Evolutionary conservation across 2,113 vertebrate genomes (phyloP).

Genomic region (Edolisoma coerulescens): DNA sequence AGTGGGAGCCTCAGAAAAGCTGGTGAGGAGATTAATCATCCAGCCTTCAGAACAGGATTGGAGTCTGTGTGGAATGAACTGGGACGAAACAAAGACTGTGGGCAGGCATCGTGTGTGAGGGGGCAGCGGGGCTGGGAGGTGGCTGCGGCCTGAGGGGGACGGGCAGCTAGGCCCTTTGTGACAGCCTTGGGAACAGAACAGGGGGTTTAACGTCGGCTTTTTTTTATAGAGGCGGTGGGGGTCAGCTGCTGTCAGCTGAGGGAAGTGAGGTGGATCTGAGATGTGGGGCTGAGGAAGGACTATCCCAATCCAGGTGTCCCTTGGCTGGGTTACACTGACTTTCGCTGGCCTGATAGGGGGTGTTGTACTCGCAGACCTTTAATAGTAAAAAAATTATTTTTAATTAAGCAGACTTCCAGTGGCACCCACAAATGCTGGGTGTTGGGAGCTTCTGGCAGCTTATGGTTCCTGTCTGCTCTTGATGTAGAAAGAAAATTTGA

Average conservation of each 20-base stretch:
- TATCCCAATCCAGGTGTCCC: rapidly evolving
- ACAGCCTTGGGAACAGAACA: neutral
- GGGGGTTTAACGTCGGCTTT: neutral
- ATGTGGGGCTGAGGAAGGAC: neutral
- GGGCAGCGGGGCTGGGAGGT: neutral
- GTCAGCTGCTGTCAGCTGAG: neutral
- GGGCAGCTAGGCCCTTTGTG: neutral
- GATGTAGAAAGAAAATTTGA: neutral
- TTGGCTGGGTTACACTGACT: neutral
- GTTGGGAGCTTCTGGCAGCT: neutral
- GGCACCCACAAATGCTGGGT: neutral
- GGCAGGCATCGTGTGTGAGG: neutral
- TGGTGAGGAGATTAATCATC: neutral
- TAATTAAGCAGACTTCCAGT: neutral
- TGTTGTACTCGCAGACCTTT: neutral
- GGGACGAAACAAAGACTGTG: neutral
- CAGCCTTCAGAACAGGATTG: neutral
- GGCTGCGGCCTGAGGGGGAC: neutral
- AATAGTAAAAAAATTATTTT: neutral
- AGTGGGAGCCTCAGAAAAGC: neutral
- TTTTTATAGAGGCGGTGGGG: no score
- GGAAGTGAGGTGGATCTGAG: neutral
- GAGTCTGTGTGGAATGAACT: neutral
- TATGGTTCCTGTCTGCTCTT: neutral
- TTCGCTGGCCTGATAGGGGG: neutral